A percentile compares a stretch with the other conserved stretches of the same genome.
Evolutionary conservation across 2,888 invertebrate genomes (phyloP).

Genomic region (Timema podura): DNA sequence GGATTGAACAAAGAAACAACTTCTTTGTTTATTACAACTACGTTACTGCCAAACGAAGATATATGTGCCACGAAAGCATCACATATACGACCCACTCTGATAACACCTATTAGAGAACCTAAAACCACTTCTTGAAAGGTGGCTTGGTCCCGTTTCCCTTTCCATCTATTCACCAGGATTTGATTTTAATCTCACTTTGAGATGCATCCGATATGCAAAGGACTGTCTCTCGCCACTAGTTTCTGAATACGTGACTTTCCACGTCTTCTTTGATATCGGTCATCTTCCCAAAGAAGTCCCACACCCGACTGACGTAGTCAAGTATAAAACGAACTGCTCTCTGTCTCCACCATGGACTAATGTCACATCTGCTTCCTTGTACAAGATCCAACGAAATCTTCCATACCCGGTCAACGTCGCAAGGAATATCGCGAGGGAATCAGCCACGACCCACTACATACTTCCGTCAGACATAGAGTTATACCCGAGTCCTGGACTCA

Average conservation of each 20-base stretch:
- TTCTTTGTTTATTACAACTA: too few relatives aligned
- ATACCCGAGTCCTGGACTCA: constrained; percentile 79
- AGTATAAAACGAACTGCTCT: constrained; percentile 24
- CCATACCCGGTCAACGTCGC: constrained; percentile 88
- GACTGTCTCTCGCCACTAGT: constrained; percentile 40
- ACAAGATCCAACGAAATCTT: constrained; percentile 73
- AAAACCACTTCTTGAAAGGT: constrained; percentile 41
- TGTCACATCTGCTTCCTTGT: constrained; percentile 51
- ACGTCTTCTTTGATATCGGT: constrained; percentile 40
- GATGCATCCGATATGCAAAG: constrained; percentile 39
- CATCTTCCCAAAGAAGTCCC: constrained; percentile 35
- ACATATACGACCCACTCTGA: constrained; percentile 46
- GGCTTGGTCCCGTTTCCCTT: constrained; percentile 44
- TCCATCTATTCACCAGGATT: constrained; percentile 43
- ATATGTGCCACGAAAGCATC: constrained; percentile 39
- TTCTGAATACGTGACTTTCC: constrained; percentile 42
- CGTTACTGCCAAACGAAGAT: too few relatives aligned
- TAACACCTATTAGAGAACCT: constrained; percentile 43
- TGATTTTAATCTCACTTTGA: constrained; percentile 39
- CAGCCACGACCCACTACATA: constrained; percentile 75
- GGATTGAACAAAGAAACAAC: too few relatives aligned
- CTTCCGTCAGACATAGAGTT: constrained; percentile 86
- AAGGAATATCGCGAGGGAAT: constrained; percentile 80
- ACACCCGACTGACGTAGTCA: not conserved
- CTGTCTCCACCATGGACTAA: constrained; percentile 35